A percentile compares a stretch with the other conserved stretches of the same genome.
These are phyloP conservation scores for Bubo scandiacus DNA, from an alignment of 2,113 vertebrate genomes.

Conservation along the genomic window DNA sequence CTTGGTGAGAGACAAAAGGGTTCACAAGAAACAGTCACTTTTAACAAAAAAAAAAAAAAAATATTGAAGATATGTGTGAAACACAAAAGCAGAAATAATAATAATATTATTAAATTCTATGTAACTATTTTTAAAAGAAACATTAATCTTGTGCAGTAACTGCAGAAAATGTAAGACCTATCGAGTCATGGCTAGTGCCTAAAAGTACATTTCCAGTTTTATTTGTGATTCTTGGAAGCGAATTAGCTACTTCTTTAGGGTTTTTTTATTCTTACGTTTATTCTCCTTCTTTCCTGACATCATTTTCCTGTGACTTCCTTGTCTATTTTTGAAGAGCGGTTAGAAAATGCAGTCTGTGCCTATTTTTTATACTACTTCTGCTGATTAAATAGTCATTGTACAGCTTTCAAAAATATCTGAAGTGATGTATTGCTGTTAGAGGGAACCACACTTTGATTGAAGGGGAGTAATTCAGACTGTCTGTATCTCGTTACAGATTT, in stretches of 20 bases:
- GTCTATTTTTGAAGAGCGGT: neutral
- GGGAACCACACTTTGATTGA: neutral
- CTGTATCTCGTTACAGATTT: neutral
- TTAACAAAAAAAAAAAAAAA: neutral
- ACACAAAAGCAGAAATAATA: neutral
- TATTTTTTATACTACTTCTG: neutral
- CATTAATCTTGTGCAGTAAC: neutral
- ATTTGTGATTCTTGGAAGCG: neutral
- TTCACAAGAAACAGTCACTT: neutral
- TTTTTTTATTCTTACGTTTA: neutral
- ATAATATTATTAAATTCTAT: neutral
- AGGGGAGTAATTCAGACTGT: neutral
- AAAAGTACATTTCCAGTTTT: neutral
- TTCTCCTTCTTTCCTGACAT: neutral
- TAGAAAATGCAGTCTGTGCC: neutral
- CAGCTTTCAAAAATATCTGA: neutral
- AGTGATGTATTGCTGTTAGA: neutral
- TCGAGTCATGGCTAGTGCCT: neutral
- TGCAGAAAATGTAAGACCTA: neutral
- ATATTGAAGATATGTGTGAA: neutral
- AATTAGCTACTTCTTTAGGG: neutral
- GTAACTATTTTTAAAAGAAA: neutral
- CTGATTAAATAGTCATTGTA: neutral
- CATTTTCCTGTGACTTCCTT: neutral
- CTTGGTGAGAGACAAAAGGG: neutral